A percentile compares a stretch with the other conserved stretches of the same genome.
Conservation (phyloP, 2,113 vertebrate species). For the Phrynocephalus versicolor region DNA sequence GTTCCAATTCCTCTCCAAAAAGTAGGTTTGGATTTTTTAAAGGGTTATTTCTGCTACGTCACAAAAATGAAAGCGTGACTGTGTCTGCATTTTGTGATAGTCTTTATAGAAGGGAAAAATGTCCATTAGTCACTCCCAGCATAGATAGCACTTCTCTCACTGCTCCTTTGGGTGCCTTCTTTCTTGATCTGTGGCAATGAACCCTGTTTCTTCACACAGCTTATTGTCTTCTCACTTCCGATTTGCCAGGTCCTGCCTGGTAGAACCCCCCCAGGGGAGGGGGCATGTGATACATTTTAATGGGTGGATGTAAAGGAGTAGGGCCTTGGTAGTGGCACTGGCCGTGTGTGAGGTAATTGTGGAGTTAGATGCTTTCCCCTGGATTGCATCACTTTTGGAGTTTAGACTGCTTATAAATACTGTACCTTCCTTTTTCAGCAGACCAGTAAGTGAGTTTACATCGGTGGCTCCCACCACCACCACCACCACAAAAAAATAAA, state of each 20-base stretch:
- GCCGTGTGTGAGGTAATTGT: neutral
- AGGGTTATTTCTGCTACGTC: neutral
- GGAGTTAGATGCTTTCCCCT: neutral
- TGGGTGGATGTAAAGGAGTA: neutral
- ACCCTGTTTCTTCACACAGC: neutral
- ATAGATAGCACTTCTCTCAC: no score
- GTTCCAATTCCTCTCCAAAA: constrained; percentile 84
- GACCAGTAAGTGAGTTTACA: neutral
- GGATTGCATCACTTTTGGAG: neutral
- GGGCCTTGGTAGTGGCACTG: neutral
- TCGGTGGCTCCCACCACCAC: no score
- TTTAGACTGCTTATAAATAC: neutral
- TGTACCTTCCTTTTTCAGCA: neutral
- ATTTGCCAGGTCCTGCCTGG: neutral
- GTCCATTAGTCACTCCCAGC: neutral
- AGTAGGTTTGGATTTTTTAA: constrained; percentile 73
- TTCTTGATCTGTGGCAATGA: neutral
- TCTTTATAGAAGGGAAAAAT: neutral
- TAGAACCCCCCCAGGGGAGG: neutral
- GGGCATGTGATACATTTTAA: no score
- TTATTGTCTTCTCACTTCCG: neutral
- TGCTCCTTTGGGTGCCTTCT: neutral
- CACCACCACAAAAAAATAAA: no score
- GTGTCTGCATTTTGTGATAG: neutral
- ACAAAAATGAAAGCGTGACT: neutral